phyloP scores from a whole-genome alignment of 1,140 invertebrate species.

The Brachionus angularis region DNA sequence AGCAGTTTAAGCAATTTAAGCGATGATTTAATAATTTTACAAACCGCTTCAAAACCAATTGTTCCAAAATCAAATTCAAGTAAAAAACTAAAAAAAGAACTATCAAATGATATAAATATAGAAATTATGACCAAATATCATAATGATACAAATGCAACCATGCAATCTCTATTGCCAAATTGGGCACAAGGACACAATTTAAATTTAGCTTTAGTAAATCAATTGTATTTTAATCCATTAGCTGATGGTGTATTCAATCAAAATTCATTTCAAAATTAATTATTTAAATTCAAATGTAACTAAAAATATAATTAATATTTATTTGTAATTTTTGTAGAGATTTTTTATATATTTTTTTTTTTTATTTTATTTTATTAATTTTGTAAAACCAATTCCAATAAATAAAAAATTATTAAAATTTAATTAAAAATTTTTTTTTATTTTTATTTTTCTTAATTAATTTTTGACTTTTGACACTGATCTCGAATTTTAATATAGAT shows the following conservation, averaged over 20 bases:
- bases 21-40: constrained; percentile 40
- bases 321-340: no score
- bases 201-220: constrained; percentile 41
- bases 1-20: constrained; percentile 39
- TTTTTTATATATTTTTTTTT: no score
- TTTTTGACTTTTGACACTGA: no score
- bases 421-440: no score
- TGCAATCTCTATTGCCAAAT: not conserved
- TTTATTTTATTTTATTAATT: no score
- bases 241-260: constrained; percentile 7
- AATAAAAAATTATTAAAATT: no score
- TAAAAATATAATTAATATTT: no score
- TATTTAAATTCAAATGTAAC: no score
- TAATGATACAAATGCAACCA: not conserved
- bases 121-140: constrained; percentile 41
- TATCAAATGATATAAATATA: not conserved
- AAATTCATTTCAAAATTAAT: not conserved
- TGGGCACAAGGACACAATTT: constrained; percentile 23
- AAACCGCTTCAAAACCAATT: not conserved
- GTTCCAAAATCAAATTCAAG: not conserved
- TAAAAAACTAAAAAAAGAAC: not conserved
- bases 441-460: no score
- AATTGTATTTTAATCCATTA: constrained; percentile 21
- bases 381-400: no score
- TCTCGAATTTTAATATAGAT: no score